Evolutionary conservation across 2,888 invertebrate genomes (phyloP).

Genomic region (Gnatocerus cornutus): DNA sequence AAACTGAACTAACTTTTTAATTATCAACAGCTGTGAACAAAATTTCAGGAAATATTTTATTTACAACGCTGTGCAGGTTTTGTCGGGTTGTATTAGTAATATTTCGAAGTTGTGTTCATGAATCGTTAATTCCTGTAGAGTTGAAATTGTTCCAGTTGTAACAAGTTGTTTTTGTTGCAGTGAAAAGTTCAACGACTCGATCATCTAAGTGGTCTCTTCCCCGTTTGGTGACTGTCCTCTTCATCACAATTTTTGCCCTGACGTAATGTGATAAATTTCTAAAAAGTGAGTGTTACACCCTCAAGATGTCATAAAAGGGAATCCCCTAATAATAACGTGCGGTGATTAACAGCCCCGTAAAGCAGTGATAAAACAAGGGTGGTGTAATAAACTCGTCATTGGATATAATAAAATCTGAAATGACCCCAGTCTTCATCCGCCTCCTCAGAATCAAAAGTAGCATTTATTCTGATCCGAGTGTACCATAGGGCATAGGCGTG

Average conservation of each 20-base stretch:
- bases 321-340: conserved; percentile 44
- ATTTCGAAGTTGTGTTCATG: conserved; percentile 15
- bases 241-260: conserved; percentile 35
- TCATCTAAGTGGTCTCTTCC: conserved; percentile 25
- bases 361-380: conserved; percentile 44
- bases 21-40: background rate
- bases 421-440: conserved; percentile 41
- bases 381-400: conserved; percentile 42
- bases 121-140: conserved; percentile 24
- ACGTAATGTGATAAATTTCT: conserved; percentile 43
- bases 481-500: conserved; percentile 30
- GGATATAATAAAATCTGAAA: conserved; percentile 41
- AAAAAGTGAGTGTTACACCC: conserved; percentile 25
- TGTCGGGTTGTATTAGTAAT: conserved; percentile 29
- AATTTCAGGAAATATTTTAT: background rate
- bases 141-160: conserved; percentile 9
- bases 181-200: conserved; percentile 38
- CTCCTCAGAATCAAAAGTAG: conserved; percentile 41
- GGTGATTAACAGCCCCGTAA: conserved; percentile 46
- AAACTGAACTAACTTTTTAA: background rate
- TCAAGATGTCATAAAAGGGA: conserved; percentile 38
- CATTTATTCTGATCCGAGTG: conserved; percentile 32
- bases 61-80: background rate
- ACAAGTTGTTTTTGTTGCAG: conserved; percentile 29
- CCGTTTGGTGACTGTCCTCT: conserved; percentile 27